Evolutionary conservation across 2,113 vertebrate species (phyloP).

Genomic region (Prinia subflava): DNA sequence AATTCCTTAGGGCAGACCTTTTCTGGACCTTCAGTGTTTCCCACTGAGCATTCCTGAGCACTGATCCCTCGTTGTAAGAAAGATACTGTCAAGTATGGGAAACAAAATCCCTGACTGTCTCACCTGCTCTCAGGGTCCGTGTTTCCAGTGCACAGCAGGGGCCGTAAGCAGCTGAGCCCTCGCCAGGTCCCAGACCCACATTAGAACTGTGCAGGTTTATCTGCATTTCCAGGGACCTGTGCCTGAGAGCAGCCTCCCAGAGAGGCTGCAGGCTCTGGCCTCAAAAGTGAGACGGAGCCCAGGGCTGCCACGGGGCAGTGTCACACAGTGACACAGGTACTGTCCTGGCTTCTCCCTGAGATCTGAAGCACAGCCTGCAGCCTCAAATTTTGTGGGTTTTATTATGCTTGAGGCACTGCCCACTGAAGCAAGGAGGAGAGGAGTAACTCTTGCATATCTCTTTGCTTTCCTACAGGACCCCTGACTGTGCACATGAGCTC

Average conservation of each 20-base stretch:
- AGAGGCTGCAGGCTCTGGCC: neutral
- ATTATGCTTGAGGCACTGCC: neutral
- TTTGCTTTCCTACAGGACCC: neutral
- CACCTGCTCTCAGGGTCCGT: neutral
- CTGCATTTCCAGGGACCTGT: neutral
- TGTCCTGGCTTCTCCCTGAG: rapidly evolving
- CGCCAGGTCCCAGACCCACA: rapidly evolving
- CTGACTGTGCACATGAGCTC: neutral
- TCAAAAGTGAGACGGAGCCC: neutral
- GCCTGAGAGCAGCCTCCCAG: neutral
- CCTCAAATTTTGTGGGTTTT: neutral
- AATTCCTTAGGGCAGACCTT: neutral
- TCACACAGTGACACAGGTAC: neutral
- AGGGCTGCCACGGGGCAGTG: neutral
- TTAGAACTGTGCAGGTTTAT: neutral
- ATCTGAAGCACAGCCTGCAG: neutral
- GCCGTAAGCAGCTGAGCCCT: neutral
- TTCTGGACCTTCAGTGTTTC: neutral
- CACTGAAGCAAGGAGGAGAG: neutral
- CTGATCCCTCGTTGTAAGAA: neutral
- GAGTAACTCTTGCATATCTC: neutral
- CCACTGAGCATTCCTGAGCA: neutral
- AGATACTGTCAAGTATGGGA: neutral
- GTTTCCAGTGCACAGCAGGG: neutral
- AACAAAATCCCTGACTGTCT: neutral